These are phyloP conservation scores for Nasalis larvatus DNA, from an alignment of 2,113 vertebrate species.

Conservation along the genomic window DNA sequence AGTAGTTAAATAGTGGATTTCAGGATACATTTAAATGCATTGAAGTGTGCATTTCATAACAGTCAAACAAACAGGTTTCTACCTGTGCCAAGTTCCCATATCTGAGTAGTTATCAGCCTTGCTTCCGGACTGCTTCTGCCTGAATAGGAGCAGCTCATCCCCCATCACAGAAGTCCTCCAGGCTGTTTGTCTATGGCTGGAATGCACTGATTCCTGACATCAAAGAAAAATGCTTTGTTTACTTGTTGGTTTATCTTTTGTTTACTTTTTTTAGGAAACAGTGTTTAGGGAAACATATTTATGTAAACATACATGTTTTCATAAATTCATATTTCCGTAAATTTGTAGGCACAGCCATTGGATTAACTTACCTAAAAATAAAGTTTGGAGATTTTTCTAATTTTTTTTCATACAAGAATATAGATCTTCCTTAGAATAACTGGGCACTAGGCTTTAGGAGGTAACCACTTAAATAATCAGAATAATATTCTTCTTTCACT, in stretches of 20 bases:
- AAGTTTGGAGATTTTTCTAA: not conserved
- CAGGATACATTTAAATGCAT: not conserved
- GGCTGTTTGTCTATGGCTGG: not conserved
- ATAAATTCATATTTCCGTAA: not conserved
- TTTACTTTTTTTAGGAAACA: not conserved
- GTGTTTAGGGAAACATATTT: no score
- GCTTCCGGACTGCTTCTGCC: not conserved
- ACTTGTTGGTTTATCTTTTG: not conserved
- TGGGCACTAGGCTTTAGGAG: not conserved
- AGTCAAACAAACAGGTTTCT: not conserved
- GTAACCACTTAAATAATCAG: not conserved
- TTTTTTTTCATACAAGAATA: not conserved
- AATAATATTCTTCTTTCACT: not conserved
- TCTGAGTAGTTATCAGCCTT: not conserved
- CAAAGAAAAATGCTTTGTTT: not conserved
- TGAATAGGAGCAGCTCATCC: not conserved
- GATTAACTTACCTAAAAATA: not conserved
- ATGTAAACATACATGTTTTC: no score
- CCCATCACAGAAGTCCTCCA: fast-evolving
- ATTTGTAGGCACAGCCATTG: not conserved
- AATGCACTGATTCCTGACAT: not conserved
- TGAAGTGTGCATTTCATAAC: not conserved
- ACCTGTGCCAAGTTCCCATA: not conserved
- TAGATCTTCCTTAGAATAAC: not conserved
- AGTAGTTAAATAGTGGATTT: not conserved